phyloP scores from a whole-genome alignment of 2,888 invertebrate species.

The Punctoribates punctum region DNA sequence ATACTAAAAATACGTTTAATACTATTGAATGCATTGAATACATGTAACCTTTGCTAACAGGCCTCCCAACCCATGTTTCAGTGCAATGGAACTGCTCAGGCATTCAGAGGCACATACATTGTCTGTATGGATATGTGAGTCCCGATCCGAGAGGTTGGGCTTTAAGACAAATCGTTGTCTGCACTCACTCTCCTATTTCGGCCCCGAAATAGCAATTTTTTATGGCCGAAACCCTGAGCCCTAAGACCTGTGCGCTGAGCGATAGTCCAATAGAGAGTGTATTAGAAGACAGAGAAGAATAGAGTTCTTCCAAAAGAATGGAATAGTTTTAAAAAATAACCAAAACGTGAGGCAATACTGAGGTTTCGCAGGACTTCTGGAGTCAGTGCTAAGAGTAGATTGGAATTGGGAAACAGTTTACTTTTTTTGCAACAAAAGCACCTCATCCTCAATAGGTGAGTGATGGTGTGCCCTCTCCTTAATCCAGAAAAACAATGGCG shows the following conservation, averaged over 20 bases:
- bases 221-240: not conserved
- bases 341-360: not conserved
- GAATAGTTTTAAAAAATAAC: not conserved
- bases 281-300: not conserved
- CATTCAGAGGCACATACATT: not conserved
- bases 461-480: not conserved
- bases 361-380: not conserved
- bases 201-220: slow-evolving; percentile 1
- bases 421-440: no score
- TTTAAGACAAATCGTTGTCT: not conserved
- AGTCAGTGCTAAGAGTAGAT: no score
- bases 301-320: not conserved
- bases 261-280: not conserved
- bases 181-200: not conserved
- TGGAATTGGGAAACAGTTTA: no score
- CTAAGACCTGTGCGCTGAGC: not conserved
- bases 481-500: not conserved
- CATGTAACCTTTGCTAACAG: not conserved
- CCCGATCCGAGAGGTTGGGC: slow-evolving; percentile 14
- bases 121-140: no score
- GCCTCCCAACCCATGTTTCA: slow-evolving; percentile 10
- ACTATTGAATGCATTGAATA: not conserved
- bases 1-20: not conserved
- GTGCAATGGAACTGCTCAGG: not conserved
- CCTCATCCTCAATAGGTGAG: no score